These are phyloP conservation scores for Plutomurus gul DNA, from an alignment of 1,140 invertebrate genomes.

Conservation along the genomic window DNA sequence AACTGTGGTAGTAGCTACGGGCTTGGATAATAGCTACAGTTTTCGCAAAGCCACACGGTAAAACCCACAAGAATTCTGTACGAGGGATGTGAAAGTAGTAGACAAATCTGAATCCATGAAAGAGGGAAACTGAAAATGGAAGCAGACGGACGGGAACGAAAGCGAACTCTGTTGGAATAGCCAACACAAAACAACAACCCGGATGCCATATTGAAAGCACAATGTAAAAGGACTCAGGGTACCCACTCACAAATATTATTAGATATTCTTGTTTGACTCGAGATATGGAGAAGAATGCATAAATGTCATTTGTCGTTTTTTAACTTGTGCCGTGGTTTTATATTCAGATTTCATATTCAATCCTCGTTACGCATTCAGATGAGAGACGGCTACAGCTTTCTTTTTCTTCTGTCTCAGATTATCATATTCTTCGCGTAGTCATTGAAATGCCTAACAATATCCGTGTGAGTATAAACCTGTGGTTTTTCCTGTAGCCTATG, in stretches of 20 bases:
- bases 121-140: not conserved
- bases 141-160: not conserved
- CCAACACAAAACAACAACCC: not conserved
- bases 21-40: too few relatives aligned
- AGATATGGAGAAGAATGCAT: not conserved
- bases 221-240: not conserved
- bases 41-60: not conserved
- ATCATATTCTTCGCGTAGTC: too few relatives aligned
- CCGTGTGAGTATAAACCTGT: too few relatives aligned
- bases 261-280: not conserved
- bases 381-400: too few relatives aligned
- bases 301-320: not conserved
- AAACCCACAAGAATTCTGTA: slow-evolving; percentile 2
- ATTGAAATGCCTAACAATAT: too few relatives aligned
- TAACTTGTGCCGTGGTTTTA: not conserved
- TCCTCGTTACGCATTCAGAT: not conserved
- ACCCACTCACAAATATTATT: not conserved
- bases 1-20: not conserved
- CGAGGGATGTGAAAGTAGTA: not conserved
- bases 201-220: not conserved
- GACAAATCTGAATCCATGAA: not conserved
- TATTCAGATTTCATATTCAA: slow-evolving; percentile 24
- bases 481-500: too few relatives aligned
- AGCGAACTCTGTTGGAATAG: not conserved
- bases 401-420: too few relatives aligned